Percentiles rank a stretch among this genome's conserved stretches.
phyloP scores from a whole-genome alignment of 2,113 vertebrate genomes.

The Lota lota region DNA sequence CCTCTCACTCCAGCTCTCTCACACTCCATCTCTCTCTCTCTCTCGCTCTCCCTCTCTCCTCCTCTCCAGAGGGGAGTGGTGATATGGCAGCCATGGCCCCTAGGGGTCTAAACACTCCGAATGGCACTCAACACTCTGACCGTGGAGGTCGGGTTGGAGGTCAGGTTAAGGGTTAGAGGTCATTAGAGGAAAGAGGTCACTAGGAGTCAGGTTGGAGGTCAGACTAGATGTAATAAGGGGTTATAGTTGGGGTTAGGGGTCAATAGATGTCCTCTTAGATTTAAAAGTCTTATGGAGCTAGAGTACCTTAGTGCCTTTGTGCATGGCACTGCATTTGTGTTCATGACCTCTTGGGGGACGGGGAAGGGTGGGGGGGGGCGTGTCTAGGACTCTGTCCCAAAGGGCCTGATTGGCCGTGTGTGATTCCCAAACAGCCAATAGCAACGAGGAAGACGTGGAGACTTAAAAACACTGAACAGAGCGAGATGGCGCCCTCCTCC shows the following conservation, averaged over 20 bases:
- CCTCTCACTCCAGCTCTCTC: neutral
- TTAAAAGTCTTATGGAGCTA: neutral
- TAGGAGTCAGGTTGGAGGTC: conserved; percentile 7
- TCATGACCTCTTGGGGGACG: too few relatives aligned
- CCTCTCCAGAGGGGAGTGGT: conserved; percentile 8
- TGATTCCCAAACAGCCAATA: conserved; percentile 1
- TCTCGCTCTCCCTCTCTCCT: neutral
- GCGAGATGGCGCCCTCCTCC: neutral
- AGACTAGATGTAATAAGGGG: neutral
- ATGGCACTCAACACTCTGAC: conserved; percentile 62
- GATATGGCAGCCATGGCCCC: conserved; percentile 42
- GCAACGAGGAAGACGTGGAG: neutral
- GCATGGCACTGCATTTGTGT: neutral
- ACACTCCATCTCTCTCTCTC: too few relatives aligned
- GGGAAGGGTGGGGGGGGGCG: neutral
- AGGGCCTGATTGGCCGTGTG: neutral
- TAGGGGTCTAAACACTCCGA: conserved; percentile 28
- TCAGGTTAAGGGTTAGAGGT: neutral
- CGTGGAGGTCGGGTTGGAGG: too few relatives aligned
- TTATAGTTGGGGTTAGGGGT: too few relatives aligned
- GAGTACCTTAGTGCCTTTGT: neutral
- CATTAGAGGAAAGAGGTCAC: neutral
- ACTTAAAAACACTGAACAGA: neutral
- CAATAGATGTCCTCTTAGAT: neutral
- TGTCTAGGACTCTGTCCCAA: conserved; percentile 42